Conservation (phyloP, 1,140 invertebrate species). For the Macrobrachium nipponense region DNA sequence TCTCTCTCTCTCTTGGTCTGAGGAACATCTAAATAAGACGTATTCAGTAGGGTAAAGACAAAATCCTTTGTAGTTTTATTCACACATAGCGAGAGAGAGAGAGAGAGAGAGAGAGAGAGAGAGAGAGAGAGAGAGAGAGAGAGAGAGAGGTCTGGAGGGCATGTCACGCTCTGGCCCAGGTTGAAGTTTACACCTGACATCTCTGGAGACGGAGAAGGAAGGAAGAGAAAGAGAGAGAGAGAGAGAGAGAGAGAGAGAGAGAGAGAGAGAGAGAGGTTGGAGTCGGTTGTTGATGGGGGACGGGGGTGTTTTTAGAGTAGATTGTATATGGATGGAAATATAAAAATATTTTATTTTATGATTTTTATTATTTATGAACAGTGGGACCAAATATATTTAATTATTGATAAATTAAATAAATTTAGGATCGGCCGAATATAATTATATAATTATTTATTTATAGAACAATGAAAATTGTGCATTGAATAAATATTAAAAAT, state of each 20-base stretch:
- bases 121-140: constrained; percentile 4
- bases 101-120: too few species aligned
- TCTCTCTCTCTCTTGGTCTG: constrained; percentile 15
- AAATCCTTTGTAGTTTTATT: constrained; percentile 29
- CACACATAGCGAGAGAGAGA: not conserved
- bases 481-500: too few species aligned
- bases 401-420: too few species aligned
- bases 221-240: constrained; percentile 14
- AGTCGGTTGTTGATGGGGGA: not conserved
- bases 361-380: too few species aligned
- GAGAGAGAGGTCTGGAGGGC: constrained; percentile 49
- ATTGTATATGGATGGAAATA: too few species aligned
- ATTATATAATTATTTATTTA: too few species aligned
- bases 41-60: constrained; percentile 50
- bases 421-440: too few species aligned
- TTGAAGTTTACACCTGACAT: constrained; percentile 60
- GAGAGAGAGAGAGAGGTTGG: not conserved
- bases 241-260: constrained; percentile 8
- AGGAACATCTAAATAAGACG: constrained; percentile 31
- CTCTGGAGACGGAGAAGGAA: constrained; percentile 30
- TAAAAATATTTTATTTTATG: too few species aligned
- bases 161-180: constrained; percentile 52
- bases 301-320: too few species aligned
- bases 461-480: too few species aligned
- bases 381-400: too few species aligned